Conservation (phyloP, 2,888 invertebrate species). For the Microdon myrmicae region DNA sequence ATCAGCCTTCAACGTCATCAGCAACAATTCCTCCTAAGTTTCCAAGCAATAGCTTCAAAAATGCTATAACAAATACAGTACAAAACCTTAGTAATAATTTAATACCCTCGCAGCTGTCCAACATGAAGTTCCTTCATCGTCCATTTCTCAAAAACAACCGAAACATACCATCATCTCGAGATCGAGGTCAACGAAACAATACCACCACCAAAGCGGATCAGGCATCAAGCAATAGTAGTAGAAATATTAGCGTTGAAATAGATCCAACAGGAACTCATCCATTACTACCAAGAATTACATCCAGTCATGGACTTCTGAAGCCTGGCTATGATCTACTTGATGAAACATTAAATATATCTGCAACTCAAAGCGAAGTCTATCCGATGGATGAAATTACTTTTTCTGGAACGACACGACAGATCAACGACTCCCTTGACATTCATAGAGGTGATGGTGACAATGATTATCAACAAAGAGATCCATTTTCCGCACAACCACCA, state of each 20-base stretch:
- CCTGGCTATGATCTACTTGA: constrained; percentile 61
- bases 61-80: constrained; percentile 59
- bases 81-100: constrained; percentile 56
- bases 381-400: constrained; percentile 2
- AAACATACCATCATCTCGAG: constrained; percentile 26
- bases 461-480: constrained; percentile 23
- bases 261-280: constrained; percentile 29
- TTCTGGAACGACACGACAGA: no score
- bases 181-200: constrained; percentile 8
- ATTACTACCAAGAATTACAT: constrained; percentile 27
- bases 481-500: constrained; percentile 34
- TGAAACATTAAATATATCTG: constrained; percentile 55
- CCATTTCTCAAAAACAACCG: constrained; percentile 58
- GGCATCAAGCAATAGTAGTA: constrained; percentile 12
- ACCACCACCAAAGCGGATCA: constrained; percentile 31
- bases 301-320: constrained; percentile 57
- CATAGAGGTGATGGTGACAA: constrained; percentile 30
- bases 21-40: constrained; percentile 62
- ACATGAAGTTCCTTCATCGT: constrained; percentile 56
- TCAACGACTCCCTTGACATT: no score
- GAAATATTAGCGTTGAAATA: constrained; percentile 15
- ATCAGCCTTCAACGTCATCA: constrained; percentile 55
- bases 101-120: constrained; percentile 56
- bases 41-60: constrained; percentile 57
- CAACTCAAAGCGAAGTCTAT: constrained; percentile 27